These are phyloP conservation scores for Zaprionus camerounensis DNA, from an alignment of 1,140 invertebrate species.

Conservation along the genomic window DNA sequence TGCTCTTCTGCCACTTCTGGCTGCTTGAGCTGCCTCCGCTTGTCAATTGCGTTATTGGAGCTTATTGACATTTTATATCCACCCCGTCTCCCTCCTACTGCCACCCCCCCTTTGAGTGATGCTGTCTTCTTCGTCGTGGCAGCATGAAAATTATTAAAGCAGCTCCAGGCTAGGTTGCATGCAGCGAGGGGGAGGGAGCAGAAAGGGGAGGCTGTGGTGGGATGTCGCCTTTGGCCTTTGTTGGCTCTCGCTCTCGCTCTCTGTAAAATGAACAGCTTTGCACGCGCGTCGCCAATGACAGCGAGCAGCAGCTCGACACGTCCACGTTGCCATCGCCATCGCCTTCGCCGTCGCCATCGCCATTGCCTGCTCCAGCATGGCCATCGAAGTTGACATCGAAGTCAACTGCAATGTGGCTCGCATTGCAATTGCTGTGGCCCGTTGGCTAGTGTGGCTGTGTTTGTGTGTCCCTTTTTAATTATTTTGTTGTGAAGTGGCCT, in stretches of 20 bases:
- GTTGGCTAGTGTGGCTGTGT: conserved; percentile 51
- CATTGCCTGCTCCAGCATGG: conserved; percentile 8
- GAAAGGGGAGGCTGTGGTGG: conserved; percentile 30
- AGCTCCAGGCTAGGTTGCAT: conserved; percentile 52
- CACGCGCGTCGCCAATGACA: conserved; percentile 51
- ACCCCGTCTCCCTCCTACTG: neutral
- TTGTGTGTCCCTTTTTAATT: conserved; percentile 65
- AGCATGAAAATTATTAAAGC: conserved; percentile 74
- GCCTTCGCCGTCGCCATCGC: conserved; percentile 1
- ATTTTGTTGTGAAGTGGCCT: conserved; percentile 71
- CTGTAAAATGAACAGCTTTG: conserved; percentile 71
- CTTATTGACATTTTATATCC: conserved; percentile 82
- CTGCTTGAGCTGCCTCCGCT: conserved; percentile 62
- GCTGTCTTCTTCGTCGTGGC: conserved; percentile 7
- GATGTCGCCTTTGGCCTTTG: conserved; percentile 58
- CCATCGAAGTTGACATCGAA: conserved; percentile 25
- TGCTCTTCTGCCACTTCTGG: conserved; percentile 43
- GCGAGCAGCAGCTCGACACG: conserved; percentile 20
- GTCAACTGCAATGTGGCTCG: conserved; percentile 36
- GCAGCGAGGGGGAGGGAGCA: neutral
- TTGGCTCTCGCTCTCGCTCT: conserved; percentile 19
- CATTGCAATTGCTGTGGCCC: conserved; percentile 55
- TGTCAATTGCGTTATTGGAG: conserved; percentile 81
- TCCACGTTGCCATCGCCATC: conserved; percentile 13
- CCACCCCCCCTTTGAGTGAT: neutral